Evolutionary conservation across 2,797 vertebrate species (phyloP).

Genomic region (Pogoniulus pusillus): DNA sequence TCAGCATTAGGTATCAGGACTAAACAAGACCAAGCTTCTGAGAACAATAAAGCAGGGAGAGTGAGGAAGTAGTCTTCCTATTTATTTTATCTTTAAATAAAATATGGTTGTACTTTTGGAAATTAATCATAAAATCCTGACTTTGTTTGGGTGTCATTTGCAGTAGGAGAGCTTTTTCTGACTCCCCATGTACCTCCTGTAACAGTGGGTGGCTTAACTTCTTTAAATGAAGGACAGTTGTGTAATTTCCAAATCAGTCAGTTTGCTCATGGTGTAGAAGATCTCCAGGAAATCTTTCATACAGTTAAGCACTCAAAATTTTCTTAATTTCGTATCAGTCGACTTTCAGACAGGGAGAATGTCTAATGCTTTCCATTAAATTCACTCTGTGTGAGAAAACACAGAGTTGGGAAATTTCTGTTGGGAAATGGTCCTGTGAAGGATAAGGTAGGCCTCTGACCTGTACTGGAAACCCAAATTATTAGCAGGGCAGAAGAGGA

Average conservation of each 20-base stretch:
- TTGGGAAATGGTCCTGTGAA: background rate
- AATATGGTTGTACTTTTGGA: constrained; percentile 27
- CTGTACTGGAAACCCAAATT: background rate
- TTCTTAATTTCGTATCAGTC: background rate
- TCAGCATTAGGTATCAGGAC: background rate
- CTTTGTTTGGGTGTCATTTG: background rate
- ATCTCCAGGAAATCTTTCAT: background rate
- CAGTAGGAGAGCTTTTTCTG: background rate
- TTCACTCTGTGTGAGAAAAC: background rate
- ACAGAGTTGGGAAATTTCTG: background rate
- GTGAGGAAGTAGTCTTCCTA: constrained; percentile 74
- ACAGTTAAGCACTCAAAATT: background rate
- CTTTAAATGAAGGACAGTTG: background rate
- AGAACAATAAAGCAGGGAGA: constrained; percentile 64
- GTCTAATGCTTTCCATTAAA: background rate
- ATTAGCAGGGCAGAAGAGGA: background rate
- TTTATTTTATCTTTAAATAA: constrained; percentile 49
- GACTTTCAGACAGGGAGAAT: background rate
- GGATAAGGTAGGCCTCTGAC: background rate
- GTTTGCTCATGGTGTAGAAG: background rate
- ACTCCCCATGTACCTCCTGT: background rate
- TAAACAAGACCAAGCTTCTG: constrained; percentile 31
- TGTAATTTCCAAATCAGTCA: background rate
- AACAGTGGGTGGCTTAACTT: background rate
- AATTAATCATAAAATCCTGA: background rate